Percentiles rank a stretch among this genome's conserved stretches.
Evolutionary conservation across 2,113 vertebrate genomes (phyloP).

Genomic region (Phrynosoma blainvillii): DNA sequence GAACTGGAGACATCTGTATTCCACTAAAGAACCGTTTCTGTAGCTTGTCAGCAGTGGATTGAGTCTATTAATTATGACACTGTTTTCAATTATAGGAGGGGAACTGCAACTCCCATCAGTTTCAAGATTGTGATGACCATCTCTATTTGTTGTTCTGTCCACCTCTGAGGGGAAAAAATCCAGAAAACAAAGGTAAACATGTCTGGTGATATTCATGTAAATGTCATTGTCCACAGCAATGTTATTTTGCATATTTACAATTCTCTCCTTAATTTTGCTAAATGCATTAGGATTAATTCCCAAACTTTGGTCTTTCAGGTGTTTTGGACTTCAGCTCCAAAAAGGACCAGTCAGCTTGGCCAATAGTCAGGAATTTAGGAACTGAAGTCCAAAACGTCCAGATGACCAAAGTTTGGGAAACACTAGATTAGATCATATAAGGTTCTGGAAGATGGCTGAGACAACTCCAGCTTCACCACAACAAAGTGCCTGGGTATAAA

Average conservation of each 20-base stretch:
- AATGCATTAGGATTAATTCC: background rate
- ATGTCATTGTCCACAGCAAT: background rate
- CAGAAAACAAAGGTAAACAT: background rate
- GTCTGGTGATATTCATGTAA: background rate
- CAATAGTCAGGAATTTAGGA: too few relatives aligned
- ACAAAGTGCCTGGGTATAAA: too few relatives aligned
- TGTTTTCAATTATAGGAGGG: slow-evolving; percentile 70
- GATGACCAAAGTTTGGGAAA: too few relatives aligned
- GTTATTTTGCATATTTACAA: background rate
- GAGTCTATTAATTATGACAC: slow-evolving; percentile 53
- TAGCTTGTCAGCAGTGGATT: slow-evolving; percentile 56
- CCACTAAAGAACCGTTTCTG: slow-evolving; percentile 68
- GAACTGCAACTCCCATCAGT: slow-evolving; percentile 63
- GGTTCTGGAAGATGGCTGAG: background rate
- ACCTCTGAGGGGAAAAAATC: background rate
- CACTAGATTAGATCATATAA: background rate
- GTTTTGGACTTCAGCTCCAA: too few relatives aligned
- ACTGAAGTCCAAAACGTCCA: too few relatives aligned
- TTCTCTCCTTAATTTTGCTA: background rate
- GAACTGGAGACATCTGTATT: slow-evolving; percentile 73
- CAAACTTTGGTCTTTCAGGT: too few relatives aligned
- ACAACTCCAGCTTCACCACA: background rate
- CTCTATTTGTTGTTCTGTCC: background rate
- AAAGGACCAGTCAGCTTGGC: too few relatives aligned
- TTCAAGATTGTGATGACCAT: slow-evolving; percentile 21